These are phyloP conservation scores for Macquaria ambigua DNA, from an alignment of 2,113 vertebrate species.

Conservation along the genomic window DNA sequence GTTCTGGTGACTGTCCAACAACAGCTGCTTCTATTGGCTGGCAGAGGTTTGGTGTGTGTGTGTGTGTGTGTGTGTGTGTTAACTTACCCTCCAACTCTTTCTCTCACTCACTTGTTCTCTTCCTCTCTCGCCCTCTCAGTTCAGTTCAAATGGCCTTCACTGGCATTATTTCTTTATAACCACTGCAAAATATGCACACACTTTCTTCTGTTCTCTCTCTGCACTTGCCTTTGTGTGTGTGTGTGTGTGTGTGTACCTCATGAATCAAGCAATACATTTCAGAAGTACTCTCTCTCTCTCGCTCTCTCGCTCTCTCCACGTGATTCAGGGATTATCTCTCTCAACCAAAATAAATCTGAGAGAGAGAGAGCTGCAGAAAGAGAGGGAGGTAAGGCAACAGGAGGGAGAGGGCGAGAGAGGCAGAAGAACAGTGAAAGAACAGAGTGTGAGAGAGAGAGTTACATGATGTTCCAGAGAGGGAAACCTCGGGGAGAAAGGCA, in stretches of 20 bases:
- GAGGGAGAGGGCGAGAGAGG: not conserved
- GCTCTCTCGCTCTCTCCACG: slow-evolving; percentile 37
- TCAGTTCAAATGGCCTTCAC: slow-evolving; percentile 28
- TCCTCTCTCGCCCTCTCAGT: not conserved
- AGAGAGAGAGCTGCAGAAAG: slow-evolving; percentile 16
- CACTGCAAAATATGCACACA: slow-evolving; percentile 2
- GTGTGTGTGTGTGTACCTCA: slow-evolving; percentile 16
- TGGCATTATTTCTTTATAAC: slow-evolving; percentile 30
- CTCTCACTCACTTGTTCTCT: not conserved
- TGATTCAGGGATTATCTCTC: slow-evolving; percentile 75
- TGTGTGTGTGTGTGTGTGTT: slow-evolving; percentile 17
- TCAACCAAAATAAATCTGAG: slow-evolving; percentile 66
- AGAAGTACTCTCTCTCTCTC: slow-evolving; percentile 35
- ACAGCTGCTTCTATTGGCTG: slow-evolving; percentile 68
- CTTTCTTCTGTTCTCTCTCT: not conserved
- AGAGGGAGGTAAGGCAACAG: slow-evolving; percentile 4
- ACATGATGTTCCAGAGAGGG: slow-evolving; percentile 6
- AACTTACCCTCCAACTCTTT: slow-evolving; percentile 20
- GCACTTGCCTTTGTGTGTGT: slow-evolving; percentile 18
- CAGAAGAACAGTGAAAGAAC: not conserved
- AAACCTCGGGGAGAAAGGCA: not conserved
- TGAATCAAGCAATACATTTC: slow-evolving; percentile 57
- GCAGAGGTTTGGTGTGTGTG: slow-evolving; percentile 33
- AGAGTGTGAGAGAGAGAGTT: slow-evolving; percentile 3
- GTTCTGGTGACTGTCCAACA: slow-evolving; percentile 69